These are phyloP conservation scores for Cyrtodaria siliqua DNA, from an alignment of 2,888 invertebrate species.

Conservation along the genomic window DNA sequence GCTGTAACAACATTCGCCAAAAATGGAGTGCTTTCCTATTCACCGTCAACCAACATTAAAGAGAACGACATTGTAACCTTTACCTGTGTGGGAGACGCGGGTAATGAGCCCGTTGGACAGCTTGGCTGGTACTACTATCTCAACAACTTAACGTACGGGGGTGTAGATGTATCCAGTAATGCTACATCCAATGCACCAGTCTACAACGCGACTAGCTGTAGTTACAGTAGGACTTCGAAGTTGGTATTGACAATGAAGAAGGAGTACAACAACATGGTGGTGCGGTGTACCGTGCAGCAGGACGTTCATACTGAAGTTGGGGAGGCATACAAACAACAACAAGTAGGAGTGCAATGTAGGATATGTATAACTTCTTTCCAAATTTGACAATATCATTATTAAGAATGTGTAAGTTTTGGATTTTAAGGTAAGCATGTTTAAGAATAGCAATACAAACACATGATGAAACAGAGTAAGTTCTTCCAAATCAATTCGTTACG, in stretches of 20 bases:
- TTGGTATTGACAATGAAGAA: conserved; percentile 30
- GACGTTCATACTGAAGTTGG: conserved; percentile 1
- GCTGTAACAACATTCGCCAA: conserved; percentile 13
- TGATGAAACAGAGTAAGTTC: too few species aligned
- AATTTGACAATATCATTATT: too few species aligned
- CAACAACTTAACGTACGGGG: background rate
- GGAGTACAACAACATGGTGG: conserved; percentile 19
- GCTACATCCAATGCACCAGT: background rate
- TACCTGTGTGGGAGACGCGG: conserved; percentile 47
- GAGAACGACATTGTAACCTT: conserved; percentile 40
- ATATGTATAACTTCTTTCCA: too few species aligned
- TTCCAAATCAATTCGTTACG: too few species aligned
- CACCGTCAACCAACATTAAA: conserved; percentile 20
- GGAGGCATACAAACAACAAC: conserved; percentile 10
- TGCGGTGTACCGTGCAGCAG: conserved; percentile 52
- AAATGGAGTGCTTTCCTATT: background rate
- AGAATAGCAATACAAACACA: too few species aligned
- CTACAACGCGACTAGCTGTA: conserved; percentile 10
- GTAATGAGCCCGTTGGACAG: conserved; percentile 31
- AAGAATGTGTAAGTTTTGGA: too few species aligned
- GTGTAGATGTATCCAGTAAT: conserved; percentile 4
- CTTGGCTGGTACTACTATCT: conserved; percentile 41
- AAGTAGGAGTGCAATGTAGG: conserved; percentile 29
- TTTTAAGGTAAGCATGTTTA: too few species aligned
- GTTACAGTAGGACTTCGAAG: conserved; percentile 22